These are phyloP conservation scores for Acronicta psi DNA, from an alignment of 2,888 invertebrate genomes.

Conservation along the genomic window DNA sequence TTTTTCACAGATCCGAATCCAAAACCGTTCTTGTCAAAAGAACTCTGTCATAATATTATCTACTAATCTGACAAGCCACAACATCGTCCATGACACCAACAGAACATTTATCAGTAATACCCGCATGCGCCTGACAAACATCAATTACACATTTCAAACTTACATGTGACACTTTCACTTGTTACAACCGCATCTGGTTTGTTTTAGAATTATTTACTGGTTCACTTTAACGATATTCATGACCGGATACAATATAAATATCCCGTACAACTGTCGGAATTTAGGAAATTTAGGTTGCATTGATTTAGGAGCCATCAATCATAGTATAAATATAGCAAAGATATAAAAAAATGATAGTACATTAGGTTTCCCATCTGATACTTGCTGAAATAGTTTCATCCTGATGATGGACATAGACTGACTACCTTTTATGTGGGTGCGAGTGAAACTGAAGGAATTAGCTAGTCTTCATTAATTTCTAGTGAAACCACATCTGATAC, in stretches of 20 bases:
- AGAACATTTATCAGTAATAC: conserved; percentile 10
- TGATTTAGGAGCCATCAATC: conserved; percentile 29
- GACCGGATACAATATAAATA: conserved; percentile 35
- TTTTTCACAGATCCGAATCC: neutral
- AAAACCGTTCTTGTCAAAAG: too few species aligned
- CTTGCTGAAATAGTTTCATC: too few species aligned
- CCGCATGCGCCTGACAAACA: conserved; percentile 47
- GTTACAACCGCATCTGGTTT: conserved; percentile 30
- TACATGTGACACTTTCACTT: conserved; percentile 54
- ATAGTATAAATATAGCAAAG: conserved; percentile 13
- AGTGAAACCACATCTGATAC: conserved; percentile 13
- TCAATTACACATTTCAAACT: conserved; percentile 48
- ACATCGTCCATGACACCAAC: conserved; percentile 20
- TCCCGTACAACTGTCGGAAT: conserved; percentile 19
- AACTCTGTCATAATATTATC: neutral
- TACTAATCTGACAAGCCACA: conserved; percentile 2
- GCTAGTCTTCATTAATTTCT: conserved; percentile 7
- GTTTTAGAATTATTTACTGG: conserved; percentile 28
- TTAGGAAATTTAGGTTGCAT: conserved; percentile 19
- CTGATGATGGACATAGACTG: too few species aligned
- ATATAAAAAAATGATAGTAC: neutral
- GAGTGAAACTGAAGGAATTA: too few species aligned
- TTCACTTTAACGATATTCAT: conserved; percentile 24
- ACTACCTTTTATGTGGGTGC: too few species aligned
- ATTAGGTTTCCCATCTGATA: neutral